Conservation (phyloP, 2,797 vertebrate species). For the Scolopax rusticola region DNA sequence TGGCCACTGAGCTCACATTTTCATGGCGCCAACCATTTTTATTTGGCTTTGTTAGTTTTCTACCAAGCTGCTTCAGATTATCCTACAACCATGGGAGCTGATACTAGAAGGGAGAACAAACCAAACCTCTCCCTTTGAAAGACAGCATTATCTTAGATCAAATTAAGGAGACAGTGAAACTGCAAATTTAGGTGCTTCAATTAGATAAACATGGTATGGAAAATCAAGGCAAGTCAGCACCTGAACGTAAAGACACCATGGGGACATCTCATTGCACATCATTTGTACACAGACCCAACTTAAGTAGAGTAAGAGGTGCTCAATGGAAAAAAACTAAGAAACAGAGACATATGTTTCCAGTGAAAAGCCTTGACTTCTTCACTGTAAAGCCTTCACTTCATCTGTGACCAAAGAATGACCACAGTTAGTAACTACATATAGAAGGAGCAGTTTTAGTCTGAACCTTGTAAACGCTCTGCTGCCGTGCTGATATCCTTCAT, state of each 20-base stretch:
- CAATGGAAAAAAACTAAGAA: neutral
- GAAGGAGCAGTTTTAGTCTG: neutral
- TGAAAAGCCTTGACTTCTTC: rapidly evolving
- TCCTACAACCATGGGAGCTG: neutral
- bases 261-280: no score
- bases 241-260: neutral
- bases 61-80: neutral
- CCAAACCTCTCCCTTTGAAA: neutral
- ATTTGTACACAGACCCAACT: rapidly evolving
- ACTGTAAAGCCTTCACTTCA: neutral
- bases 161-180: neutral
- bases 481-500: neutral
- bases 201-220: neutral
- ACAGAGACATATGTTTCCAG: neutral
- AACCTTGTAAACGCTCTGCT: neutral
- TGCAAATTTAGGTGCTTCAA: neutral
- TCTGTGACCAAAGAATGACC: neutral
- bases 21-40: neutral
- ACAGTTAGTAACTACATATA: neutral
- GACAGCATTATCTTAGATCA: neutral
- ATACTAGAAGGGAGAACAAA: neutral
- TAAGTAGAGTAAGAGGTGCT: no score
- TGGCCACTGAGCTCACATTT: neutral
- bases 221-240: neutral
- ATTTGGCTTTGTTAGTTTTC: neutral